Base-by-base conservation (phyloP, 2,113 vertebrate species). In the Spheniscus mendiculus region DNA sequence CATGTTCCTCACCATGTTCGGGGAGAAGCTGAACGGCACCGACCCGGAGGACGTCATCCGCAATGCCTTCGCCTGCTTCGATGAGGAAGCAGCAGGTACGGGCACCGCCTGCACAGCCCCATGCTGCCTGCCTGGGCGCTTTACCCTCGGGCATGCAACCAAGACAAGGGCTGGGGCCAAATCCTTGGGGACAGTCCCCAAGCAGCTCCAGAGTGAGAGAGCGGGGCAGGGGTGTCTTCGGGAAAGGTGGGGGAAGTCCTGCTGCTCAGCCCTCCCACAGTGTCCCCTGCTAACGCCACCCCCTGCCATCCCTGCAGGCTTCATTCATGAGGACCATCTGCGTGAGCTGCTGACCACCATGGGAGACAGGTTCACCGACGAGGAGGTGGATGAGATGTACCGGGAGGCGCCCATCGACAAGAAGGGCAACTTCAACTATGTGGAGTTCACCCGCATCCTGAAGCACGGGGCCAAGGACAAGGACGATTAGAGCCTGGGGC, bases 1-100 rank as follows among this genome's bases (percentile, higher is more conserved):
- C 96, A 99, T 99, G 99, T 99, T 99, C 98, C 99, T 99, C 96
- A 99, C 99, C 86, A 99, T 99, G 99, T 99, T 99, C 1, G 99
- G 99, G 92, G 99, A 99, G 96, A 98, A 99, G 97, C 99, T 99
- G 81, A 99, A 99, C 0, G 99, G 99, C 81, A 99, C 99, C 0
- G 99, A 99, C 97, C 99, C 99, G 0, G 99, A 99, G 96, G 99
- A 99, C 0, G 99, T 99, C 85, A 99, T 99, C 97, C 99, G 99
- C 94, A 99, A 99, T 0, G 99, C 99, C 96, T 99, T 99, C 0
- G 99, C 99, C 97, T 99, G 99, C 98, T 99, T 99, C 1, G 99
- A 99, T 0, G 99, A 99, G 97, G 99, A 99, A 49, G 99, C 99
- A 2, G 98, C 99, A 95, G 99, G 99, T 99, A 90, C 16, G 1